Conservation (phyloP, 2,888 invertebrate genomes). For the Melanargia galathea region DNA sequence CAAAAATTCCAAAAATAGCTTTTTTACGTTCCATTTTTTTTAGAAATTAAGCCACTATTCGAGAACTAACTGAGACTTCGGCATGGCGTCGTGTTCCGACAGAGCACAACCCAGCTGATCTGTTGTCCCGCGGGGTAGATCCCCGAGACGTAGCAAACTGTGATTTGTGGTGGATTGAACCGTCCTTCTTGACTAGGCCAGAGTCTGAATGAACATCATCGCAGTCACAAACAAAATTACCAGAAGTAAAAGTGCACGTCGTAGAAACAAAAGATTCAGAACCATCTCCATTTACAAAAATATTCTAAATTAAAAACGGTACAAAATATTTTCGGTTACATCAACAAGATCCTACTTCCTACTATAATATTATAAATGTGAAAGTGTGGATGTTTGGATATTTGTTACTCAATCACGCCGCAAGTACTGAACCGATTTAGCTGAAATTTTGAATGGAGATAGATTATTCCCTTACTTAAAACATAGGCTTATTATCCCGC, state of each 20-base stretch:
- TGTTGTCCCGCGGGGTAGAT: conserved; percentile 17
- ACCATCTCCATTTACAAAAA: not conserved
- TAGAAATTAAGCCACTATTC: conserved; percentile 36
- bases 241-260: not conserved
- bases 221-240: not conserved
- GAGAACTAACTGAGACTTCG: conserved; percentile 28
- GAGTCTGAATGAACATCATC: not conserved
- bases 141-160: not conserved
- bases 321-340: not conserved
- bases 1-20: too few species aligned
- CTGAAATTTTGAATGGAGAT: too few species aligned
- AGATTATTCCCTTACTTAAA: too few species aligned
- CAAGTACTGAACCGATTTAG: too few species aligned
- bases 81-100: conserved; percentile 28
- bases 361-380: too few species aligned
- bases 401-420: too few species aligned
- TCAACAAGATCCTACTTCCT: too few species aligned
- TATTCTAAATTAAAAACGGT: not conserved
- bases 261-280: not conserved
- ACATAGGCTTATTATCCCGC: too few species aligned
- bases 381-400: too few species aligned
- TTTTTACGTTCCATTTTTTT: too few species aligned
- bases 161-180: conserved; percentile 22
- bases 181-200: conserved; percentile 5
- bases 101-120: conserved; percentile 30